Evolutionary conservation across 1,140 invertebrate genomes (phyloP), one percentile per base, ranked within the genome.

Genomic region (Pinna nobilis): DNA sequence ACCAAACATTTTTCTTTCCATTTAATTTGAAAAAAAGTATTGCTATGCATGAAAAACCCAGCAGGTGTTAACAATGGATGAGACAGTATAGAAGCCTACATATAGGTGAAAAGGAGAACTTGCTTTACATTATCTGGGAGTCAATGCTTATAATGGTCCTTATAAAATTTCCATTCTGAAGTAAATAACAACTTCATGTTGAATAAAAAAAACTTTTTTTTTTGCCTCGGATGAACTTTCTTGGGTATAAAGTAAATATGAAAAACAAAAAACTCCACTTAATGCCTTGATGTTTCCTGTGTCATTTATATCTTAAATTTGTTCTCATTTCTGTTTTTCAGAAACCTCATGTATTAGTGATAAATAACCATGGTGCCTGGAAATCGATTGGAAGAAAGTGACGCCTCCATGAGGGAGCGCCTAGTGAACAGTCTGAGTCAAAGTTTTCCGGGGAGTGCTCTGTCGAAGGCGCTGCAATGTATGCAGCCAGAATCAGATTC

Each of bases 381-480:
- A 55, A 75, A 61, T 41, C 70, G 55, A 65, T 20, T 72, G 18
- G 84, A 87, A 7, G 87, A 88, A 68, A 87, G 84, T 73, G 87
- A 88, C 74, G 84, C 84, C 53, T 84, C 78, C 3, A 87, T 86
- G 86, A 75, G 87, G 57, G 78, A 85, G 65, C 70, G 87, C 23
- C 79, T 89, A 9, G 84, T 87, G 23, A 86, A 84, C 73, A 87
- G 86, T 76, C 75, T 89, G 9, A 89, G 87, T 53, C 83, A 85
- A 51, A 87, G 86, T 77, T 88, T 87, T 59, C 86, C 88, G 6
- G 85, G 84, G 4, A 87, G 86, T 74, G 85, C 87, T 11, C 81
- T 89, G 15, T 88, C 85, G 7, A 82, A 80, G 51, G 85, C 85
- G 20, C 77, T 89, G n/a, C 78, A 85, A 63, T 83, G 82, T 70